These are phyloP conservation scores for cattle (Bos taurus) DNA, from an alignment of 2,113 vertebrate species.

Conservation along the genomic window ARS-UCD2.0 NC_037330.1:104123501-104124000, in stretches of 20 bases:
- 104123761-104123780: not conserved
- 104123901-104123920: not conserved
- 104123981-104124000: conserved; percentile 10
- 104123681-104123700: not conserved
- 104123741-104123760: not conserved
- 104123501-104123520: not conserved
- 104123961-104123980: not conserved
- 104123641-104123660: not conserved
- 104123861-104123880: not conserved
- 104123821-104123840: not conserved
- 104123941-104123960: not conserved
- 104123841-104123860: not conserved
- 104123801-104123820: not conserved
- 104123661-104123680: not conserved
- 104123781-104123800: not conserved
- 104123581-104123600: not conserved
- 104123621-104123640: not conserved
- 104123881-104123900: not conserved
- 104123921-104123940: not conserved
- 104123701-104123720: not conserved
- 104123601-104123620: conserved; percentile 24
- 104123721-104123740: not conserved
- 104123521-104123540: not conserved
- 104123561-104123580: not conserved
- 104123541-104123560: not conserved